phyloP scores from a whole-genome alignment of 2,113 vertebrate species.

The Merops nubicus region DNA sequence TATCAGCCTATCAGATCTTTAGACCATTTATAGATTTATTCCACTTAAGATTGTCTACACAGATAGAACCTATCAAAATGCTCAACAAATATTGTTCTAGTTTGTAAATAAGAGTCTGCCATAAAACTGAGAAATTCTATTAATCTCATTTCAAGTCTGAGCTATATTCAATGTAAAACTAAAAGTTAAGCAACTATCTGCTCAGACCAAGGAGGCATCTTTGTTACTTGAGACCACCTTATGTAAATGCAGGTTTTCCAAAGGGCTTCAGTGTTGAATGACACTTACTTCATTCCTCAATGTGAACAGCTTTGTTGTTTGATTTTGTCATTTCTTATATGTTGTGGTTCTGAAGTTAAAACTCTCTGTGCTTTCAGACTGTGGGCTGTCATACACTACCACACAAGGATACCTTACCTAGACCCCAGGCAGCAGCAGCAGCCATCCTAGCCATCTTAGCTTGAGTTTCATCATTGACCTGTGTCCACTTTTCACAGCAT shows the following conservation, averaged over 20 bases:
- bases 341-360: neutral
- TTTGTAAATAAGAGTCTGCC: neutral
- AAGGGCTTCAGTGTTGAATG: neutral
- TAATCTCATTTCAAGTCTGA: neutral
- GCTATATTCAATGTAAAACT: neutral
- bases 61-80: neutral
- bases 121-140: neutral
- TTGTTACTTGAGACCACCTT: neutral
- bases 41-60: neutral
- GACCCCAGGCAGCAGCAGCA: conserved; percentile 96
- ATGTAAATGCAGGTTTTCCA: neutral
- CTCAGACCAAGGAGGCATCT: neutral
- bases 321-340: neutral
- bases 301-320: neutral
- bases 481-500: conserved; percentile 97
- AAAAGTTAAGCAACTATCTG: neutral
- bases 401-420: conserved; percentile 79
- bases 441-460: conserved; percentile 99
- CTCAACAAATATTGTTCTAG: neutral
- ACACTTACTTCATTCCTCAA: neutral
- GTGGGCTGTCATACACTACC: neutral
- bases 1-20: neutral
- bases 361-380: neutral
- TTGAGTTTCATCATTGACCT: conserved; percentile 94
- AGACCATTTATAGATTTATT: neutral